A percentile compares a stretch with the other conserved stretches of the same genome.
Conservation (phyloP, 1,140 invertebrate genomes). For the Ctenoplectra terminalis region DNA sequence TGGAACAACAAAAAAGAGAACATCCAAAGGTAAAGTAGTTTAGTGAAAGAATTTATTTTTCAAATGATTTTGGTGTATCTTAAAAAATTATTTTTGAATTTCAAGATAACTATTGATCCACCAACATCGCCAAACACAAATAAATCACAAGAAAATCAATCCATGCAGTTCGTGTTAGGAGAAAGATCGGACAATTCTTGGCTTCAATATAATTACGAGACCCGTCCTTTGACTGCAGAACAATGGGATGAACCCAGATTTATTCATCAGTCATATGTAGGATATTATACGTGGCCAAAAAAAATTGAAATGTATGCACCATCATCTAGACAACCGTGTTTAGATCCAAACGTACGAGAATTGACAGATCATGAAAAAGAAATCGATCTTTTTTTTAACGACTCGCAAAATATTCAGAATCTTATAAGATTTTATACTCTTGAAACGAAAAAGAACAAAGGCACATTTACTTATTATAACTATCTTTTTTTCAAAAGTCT, state of each 20-base stretch:
- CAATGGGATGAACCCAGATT: conserved; percentile 90
- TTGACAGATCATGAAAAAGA: conserved; percentile 85
- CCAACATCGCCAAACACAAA: background rate
- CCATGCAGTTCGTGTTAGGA: conserved; percentile 79
- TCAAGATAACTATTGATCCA: conserved; percentile 68
- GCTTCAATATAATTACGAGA: conserved; percentile 88
- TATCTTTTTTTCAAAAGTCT: conserved; percentile 90
- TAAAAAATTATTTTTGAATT: conserved; percentile 28
- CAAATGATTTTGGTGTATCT: background rate
- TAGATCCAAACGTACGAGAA: conserved; percentile 82
- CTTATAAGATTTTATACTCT: conserved; percentile 90
- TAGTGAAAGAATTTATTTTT: conserved; percentile 22
- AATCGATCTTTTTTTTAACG: conserved; percentile 88
- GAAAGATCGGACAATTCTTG: conserved; percentile 87
- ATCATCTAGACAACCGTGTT: conserved; percentile 84
- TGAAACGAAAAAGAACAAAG: conserved; percentile 94
- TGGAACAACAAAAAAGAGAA: conserved; percentile 90
- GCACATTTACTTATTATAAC: conserved; percentile 88
- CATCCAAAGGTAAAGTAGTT: conserved; percentile 80
- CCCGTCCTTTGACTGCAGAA: conserved; percentile 84
- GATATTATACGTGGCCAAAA: conserved; percentile 93
- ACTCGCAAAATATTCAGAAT: conserved; percentile 88
- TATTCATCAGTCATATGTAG: conserved; percentile 88
- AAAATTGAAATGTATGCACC: conserved; percentile 86
- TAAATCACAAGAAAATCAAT: conserved; percentile 37